These are phyloP conservation scores for Delia radicum DNA, from an alignment of 1,140 invertebrate genomes.

Conservation along the genomic window DNA sequence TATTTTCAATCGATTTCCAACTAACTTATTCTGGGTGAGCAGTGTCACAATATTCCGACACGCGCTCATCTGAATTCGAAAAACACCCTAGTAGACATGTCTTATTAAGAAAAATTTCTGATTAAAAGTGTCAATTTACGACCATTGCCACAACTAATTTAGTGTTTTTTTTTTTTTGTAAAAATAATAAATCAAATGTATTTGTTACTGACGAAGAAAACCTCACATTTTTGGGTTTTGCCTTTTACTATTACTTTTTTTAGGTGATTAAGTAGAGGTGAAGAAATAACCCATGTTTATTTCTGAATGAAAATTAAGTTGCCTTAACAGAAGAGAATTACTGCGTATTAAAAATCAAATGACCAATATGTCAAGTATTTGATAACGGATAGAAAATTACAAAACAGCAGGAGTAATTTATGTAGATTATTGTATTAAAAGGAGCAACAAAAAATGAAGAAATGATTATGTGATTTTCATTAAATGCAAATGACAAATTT, in stretches of 20 bases:
- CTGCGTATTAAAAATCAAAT: slow-evolving; percentile 11
- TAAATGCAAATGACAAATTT: neutral
- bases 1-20: no score
- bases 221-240: no score
- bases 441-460: neutral
- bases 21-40: no score
- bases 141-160: neutral
- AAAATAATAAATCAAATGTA: slow-evolving; percentile 9
- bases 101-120: no score
- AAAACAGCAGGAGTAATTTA: neutral
- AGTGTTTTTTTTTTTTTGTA: neutral
- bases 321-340: neutral
- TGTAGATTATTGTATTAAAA: neutral
- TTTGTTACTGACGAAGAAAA: neutral
- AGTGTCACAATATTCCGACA: no score
- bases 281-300: slow-evolving; percentile 16
- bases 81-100: no score
- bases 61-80: no score
- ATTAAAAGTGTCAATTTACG: no score
- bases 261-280: slow-evolving; percentile 12
- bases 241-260: neutral
- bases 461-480: neutral
- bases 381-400: slow-evolving; percentile 6
- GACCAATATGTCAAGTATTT: slow-evolving; percentile 23
- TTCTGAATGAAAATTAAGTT: neutral